Percentiles rank a stretch among this genome's conserved stretches.
phyloP scores from a whole-genome alignment of 2,113 vertebrate genomes.

The Onychostruthus taczanowskii region DNA sequence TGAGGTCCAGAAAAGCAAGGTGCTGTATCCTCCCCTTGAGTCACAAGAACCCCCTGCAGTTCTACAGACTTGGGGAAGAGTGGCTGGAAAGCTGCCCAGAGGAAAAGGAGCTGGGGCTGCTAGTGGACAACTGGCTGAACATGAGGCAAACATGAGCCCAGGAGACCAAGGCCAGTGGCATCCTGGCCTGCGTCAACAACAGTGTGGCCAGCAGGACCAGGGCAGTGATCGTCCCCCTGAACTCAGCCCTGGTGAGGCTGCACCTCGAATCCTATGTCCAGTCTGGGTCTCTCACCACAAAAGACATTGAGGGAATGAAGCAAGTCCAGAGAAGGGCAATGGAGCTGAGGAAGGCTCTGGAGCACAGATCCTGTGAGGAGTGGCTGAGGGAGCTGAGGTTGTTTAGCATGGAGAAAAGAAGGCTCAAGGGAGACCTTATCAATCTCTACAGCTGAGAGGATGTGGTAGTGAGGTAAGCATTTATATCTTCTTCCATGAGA shows the following conservation, averaged over 20 bases:
- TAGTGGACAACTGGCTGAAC: neutral
- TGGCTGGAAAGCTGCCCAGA: neutral
- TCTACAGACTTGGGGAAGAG: too few species aligned
- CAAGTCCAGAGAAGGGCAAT: neutral
- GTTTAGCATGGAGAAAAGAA: neutral
- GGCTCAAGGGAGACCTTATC: neutral
- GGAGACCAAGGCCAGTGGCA: neutral
- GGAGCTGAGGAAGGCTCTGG: neutral
- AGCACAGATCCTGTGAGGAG: neutral
- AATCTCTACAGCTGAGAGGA: neutral
- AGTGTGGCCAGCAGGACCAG: neutral
- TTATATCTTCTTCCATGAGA: neutral
- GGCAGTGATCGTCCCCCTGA: rapidly evolving
- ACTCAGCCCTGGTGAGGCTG: rapidly evolving
- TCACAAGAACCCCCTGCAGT: neutral
- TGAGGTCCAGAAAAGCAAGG: neutral
- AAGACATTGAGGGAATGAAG: neutral
- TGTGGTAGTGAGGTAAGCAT: neutral
- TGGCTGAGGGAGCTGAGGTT: neutral
- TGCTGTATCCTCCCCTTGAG: neutral
- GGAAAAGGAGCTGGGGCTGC: neutral
- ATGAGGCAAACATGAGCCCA: neutral
- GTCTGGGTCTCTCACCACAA: too few species aligned
- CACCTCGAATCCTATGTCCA: rapidly evolving
- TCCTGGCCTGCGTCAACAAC: neutral